A percentile compares a stretch with the other conserved stretches of the same genome.
phyloP scores from a whole-genome alignment of 2,797 vertebrate genomes.

The Neopelma chrysocephalum region DNA sequence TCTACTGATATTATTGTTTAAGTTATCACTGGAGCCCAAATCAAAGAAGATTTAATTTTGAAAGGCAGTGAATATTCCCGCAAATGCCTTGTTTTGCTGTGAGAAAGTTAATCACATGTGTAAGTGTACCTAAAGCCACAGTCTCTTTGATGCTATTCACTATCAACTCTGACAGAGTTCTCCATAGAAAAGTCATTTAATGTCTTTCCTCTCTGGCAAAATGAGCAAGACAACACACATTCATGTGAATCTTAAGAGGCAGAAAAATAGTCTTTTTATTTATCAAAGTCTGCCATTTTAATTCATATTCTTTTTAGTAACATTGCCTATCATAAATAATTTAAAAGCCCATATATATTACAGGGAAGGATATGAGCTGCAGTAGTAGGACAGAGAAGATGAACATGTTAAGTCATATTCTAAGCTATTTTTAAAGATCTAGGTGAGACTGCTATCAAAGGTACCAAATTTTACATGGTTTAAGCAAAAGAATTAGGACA shows the following conservation, averaged over 20 bases:
- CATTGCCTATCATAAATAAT: conserved; percentile 7
- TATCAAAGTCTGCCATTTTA: not conserved
- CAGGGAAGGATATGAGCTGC: not conserved
- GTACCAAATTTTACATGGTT: not conserved
- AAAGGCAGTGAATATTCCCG: not conserved
- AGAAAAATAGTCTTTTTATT: not conserved
- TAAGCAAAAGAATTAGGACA: conserved; percentile 26
- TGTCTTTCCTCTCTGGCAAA: not conserved
- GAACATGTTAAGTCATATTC: not conserved
- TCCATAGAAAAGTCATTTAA: not conserved
- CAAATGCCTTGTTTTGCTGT: not conserved
- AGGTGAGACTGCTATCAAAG: not conserved
- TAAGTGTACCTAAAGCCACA: not conserved
- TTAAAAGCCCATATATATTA: not conserved
- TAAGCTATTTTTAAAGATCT: not conserved
- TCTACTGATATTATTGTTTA: not conserved
- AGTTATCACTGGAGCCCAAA: not conserved
- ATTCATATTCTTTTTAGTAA: not conserved
- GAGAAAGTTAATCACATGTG: not conserved
- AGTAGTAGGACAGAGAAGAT: not conserved
- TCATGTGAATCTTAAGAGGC: not conserved
- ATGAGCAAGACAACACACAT: not conserved
- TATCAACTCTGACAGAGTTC: not conserved
- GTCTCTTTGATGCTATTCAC: not conserved
- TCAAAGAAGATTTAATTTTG: not conserved